Conservation (phyloP, 2,797 vertebrate genomes). For the Coccyzus lansbergi region DNA sequence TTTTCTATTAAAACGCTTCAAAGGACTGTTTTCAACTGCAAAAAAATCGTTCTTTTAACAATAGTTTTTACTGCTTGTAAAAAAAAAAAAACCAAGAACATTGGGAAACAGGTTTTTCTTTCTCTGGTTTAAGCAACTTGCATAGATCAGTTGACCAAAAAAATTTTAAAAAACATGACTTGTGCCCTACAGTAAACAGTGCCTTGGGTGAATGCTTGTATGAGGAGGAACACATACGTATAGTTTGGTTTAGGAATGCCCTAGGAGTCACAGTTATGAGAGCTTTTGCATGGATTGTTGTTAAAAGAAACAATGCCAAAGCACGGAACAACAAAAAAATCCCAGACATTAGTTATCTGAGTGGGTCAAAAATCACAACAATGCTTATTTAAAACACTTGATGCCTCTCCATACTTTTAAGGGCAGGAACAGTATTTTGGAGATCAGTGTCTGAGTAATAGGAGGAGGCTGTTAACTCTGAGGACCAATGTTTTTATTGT, state of each 20-base stretch:
- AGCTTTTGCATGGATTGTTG: background rate
- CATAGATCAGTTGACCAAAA: constrained; percentile 16
- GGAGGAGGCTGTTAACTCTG: background rate
- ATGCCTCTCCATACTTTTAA: background rate
- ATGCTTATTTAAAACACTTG: background rate
- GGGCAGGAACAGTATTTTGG: background rate
- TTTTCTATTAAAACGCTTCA: background rate
- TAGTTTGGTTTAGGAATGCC: background rate
- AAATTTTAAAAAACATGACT: background rate
- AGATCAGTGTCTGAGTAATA: background rate
- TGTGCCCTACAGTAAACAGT: background rate
- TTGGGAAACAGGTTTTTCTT: background rate
- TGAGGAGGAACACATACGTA: background rate
- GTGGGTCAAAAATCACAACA: background rate
- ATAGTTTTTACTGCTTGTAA: background rate
- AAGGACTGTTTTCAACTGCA: background rate
- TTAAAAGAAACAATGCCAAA: background rate
- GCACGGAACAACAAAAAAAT: background rate
- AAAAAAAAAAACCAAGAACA: background rate
- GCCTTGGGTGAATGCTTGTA: background rate
- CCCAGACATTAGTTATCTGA: background rate
- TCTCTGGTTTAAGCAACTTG: background rate
- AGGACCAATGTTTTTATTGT: background rate
- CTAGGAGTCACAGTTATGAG: background rate
- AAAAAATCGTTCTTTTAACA: background rate